Evolutionary conservation across 2,113 vertebrate species (phyloP), one percentile per base, ranked within the genome.

Genomic region (Labeo catla): DNA sequence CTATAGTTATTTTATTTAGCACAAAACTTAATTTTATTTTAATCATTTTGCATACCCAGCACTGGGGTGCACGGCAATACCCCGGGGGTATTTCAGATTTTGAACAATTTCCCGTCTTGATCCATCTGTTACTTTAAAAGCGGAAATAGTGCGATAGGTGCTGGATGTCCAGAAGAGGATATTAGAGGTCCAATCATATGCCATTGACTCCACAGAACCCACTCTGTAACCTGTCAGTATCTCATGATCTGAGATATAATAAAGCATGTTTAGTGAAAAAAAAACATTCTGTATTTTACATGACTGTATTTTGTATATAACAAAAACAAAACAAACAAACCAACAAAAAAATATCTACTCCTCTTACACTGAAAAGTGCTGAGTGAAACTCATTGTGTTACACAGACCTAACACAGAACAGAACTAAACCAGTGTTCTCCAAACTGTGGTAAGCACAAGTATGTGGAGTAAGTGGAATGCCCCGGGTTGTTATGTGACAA

Each of bases 131-230:
- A 99, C 79, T 81, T 92, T 97, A 96, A 99, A 96, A 83, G 98
- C 98, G 82, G 96, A 98, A 92, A 99, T 91, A 87, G 95, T 97
- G 87, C 96, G 95, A 86, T 97, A 97, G 72, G 94, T 93, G 50
- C 68, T 50, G 96, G 94, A 89, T 98, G 97, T 98, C 98, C 98
- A 99, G 89, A 99, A 99, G 0, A 99, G 96, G 93, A 99, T 99
- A 91, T 94, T 98, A 57, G 98, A 99, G 90, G 99, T 97, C 98
- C 98, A 99, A 91, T 99, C 98, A 84, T 97, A 99, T 92, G 96
- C 95, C 93, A 99, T 91, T 91, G 97, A 96, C 94, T 99, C 97
- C 91, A 99, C 97, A 85, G 95, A 95, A 74, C 98, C 96, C 89
- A 98, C 96, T 91, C 97, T 95, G 89, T 98, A 98, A 88, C 97